Conservation (phyloP, 2,797 vertebrate species). For the Xenops minutus region DNA sequence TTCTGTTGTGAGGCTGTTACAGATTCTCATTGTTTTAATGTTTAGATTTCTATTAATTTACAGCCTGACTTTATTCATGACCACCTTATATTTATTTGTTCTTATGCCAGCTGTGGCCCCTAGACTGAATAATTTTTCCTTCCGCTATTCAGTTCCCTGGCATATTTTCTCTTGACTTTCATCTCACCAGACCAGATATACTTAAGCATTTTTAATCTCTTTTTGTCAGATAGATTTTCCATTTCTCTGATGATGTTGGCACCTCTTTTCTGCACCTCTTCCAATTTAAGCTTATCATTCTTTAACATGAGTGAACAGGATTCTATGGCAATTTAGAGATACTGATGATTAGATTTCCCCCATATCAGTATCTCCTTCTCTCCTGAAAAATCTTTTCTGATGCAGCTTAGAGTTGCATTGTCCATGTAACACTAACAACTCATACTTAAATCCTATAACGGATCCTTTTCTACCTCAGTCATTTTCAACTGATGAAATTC, state of each 20-base stretch:
- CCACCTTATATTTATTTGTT: background rate
- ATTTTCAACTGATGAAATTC: background rate
- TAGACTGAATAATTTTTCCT: background rate
- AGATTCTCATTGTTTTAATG: background rate
- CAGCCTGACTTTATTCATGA: background rate
- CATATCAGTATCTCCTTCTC: background rate
- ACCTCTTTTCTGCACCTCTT: slow-evolving; percentile 21
- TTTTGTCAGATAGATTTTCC: slow-evolving; percentile 44
- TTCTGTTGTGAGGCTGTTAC: background rate
- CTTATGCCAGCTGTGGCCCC: background rate
- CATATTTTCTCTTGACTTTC: background rate
- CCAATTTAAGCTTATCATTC: slow-evolving; percentile 33
- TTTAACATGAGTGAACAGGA: slow-evolving; percentile 6
- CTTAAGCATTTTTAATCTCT: slow-evolving; percentile 8
- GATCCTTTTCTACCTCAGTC: background rate
- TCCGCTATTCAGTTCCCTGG: background rate
- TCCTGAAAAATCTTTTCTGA: background rate
- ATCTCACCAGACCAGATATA: background rate
- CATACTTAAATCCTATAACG: background rate
- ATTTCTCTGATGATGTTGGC: slow-evolving; percentile 33
- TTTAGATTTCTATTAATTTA: background rate
- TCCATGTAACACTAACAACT: background rate
- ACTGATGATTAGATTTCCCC: background rate
- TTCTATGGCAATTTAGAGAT: slow-evolving; percentile 4
- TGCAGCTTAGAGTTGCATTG: background rate